These are phyloP conservation scores for Copsychus sechellarum DNA, from an alignment of 2,113 vertebrate genomes.

Conservation along the genomic window DNA sequence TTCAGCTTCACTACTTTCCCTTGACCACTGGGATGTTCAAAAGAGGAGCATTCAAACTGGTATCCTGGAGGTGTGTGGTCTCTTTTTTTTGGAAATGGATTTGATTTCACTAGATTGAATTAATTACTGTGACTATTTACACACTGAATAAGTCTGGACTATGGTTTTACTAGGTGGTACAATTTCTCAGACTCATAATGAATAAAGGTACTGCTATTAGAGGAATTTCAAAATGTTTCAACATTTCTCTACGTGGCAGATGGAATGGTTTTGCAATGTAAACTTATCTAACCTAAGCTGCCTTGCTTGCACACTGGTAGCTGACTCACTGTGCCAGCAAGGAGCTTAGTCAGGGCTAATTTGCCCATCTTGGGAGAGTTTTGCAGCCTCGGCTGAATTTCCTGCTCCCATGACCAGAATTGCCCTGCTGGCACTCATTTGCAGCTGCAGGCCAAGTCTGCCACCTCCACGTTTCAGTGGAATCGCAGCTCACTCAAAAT, in stretches of 20 bases:
- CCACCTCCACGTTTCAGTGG: neutral
- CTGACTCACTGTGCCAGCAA: neutral
- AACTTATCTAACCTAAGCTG: neutral
- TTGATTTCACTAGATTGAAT: neutral
- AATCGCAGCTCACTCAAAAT: neutral
- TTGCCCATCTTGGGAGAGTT: neutral
- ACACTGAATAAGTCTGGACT: neutral
- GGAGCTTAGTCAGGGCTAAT: neutral
- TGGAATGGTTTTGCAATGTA: constrained; percentile 1
- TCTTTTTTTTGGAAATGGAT: neutral
- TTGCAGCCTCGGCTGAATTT: constrained; percentile 3
- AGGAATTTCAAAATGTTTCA: neutral
- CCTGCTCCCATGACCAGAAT: neutral
- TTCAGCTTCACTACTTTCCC: neutral
- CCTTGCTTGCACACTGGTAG: neutral
- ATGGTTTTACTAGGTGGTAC: neutral
- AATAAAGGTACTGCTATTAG: constrained; percentile 4
- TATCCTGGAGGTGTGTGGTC: neutral
- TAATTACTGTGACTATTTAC: neutral
- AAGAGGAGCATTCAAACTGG: neutral
- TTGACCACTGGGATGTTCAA: neutral
- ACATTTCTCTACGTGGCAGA: neutral
- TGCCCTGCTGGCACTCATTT: neutral
- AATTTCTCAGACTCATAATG: neutral
- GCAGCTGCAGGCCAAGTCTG: neutral